These are phyloP conservation scores for Reinhardtius hippoglossoides DNA, from an alignment of 2,113 vertebrate genomes.

Conservation along the genomic window DNA sequence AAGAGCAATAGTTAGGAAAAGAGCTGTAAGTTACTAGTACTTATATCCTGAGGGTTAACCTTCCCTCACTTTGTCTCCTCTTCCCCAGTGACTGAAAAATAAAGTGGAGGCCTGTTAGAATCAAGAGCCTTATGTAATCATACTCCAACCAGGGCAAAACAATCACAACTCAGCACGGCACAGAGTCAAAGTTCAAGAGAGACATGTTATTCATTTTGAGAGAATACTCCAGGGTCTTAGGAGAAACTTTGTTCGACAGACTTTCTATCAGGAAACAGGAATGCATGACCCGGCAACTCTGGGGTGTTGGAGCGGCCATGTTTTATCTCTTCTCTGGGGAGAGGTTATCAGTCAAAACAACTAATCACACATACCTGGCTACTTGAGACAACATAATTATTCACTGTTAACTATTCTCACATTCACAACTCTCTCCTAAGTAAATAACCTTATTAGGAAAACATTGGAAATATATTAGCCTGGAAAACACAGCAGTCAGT, in stretches of 20 bases:
- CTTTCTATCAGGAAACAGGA: conserved; percentile 30
- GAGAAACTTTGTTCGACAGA: conserved; percentile 29
- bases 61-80: conserved; percentile 48
- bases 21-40: conserved; percentile 1
- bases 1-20: conserved; percentile 17
- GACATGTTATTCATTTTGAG: conserved; percentile 73
- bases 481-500: not conserved
- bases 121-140: conserved; percentile 74
- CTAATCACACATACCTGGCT: conserved; percentile 8
- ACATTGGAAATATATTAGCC: not conserved
- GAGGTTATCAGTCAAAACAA: conserved; percentile 19
- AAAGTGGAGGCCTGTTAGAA: conserved; percentile 64
- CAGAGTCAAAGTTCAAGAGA: conserved; percentile 75
- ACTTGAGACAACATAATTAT: not conserved
- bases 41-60: conserved; percentile 48
- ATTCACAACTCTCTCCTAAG: not conserved
- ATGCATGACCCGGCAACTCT: conserved; percentile 35
- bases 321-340: conserved; percentile 32
- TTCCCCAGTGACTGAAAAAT: conserved; percentile 40
- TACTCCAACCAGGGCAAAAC: conserved; percentile 69
- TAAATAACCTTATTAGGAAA: not conserved
- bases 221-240: conserved; percentile 57
- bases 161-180: conserved; percentile 62
- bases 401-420: not conserved
- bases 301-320: conserved; percentile 19